Evolutionary conservation across 2,888 invertebrate genomes (phyloP).

Genomic region (Agrochola macilenta): DNA sequence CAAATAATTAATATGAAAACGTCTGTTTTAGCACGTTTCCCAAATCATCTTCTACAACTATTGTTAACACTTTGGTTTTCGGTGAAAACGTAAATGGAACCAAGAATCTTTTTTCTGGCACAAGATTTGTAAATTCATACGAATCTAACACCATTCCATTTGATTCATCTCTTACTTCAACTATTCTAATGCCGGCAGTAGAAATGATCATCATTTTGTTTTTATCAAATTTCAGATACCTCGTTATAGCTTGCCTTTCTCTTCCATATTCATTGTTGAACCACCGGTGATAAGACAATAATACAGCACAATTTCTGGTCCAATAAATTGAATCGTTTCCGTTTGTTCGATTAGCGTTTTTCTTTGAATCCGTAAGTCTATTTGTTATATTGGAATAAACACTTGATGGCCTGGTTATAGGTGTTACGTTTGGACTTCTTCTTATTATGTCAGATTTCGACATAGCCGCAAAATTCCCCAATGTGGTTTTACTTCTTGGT

Average conservation of each 20-base stretch:
- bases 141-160: slow-evolving; percentile 91
- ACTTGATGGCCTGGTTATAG: slow-evolving; percentile 89
- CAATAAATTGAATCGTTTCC: slow-evolving; percentile 91
- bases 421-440: slow-evolving; percentile 88
- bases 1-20: slow-evolving; percentile 85
- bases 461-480: slow-evolving; percentile 89
- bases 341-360: slow-evolving; percentile 82
- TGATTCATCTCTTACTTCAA: slow-evolving; percentile 92
- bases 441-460: slow-evolving; percentile 85
- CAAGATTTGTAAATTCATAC: slow-evolving; percentile 91
- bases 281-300: slow-evolving; percentile 92
- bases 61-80: slow-evolving; percentile 88
- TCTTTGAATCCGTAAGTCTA: slow-evolving; percentile 86
- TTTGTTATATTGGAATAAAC: slow-evolving; percentile 88
- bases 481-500: slow-evolving; percentile 88
- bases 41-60: slow-evolving; percentile 92
- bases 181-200: slow-evolving; percentile 91
- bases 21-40: slow-evolving; percentile 93
- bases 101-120: slow-evolving; percentile 91
- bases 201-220: slow-evolving; percentile 92
- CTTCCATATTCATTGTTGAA: slow-evolving; percentile 89
- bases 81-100: slow-evolving; percentile 89
- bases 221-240: slow-evolving; percentile 89
- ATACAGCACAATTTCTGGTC: slow-evolving; percentile 92
- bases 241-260: slow-evolving; percentile 89